Evolutionary conservation across 2,888 invertebrate genomes (phyloP).

Genomic region (Ypsolopha sequella): DNA sequence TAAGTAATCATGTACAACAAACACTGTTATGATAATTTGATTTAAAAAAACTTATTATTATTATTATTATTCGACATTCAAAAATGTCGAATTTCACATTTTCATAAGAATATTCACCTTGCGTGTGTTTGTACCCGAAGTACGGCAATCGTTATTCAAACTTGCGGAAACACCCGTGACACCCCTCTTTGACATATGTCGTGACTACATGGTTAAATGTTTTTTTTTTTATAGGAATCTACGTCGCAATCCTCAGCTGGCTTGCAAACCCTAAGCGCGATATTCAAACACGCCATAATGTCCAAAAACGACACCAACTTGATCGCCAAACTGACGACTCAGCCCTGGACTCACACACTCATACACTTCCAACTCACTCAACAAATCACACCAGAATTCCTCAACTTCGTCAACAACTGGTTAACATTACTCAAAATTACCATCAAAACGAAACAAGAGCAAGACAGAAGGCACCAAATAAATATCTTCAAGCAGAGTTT

Average conservation of each 20-base stretch:
- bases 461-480: constrained; percentile 22
- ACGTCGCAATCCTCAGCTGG: constrained; percentile 41
- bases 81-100: too few species aligned
- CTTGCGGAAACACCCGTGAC: too few species aligned
- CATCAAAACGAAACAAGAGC: constrained; percentile 22
- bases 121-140: too few species aligned
- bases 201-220: not conserved
- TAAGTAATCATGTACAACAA: too few species aligned
- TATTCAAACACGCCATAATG: constrained; percentile 50
- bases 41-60: too few species aligned
- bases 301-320: constrained; percentile 42
- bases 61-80: too few species aligned
- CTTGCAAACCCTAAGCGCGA: constrained; percentile 49
- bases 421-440: constrained; percentile 42
- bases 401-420: constrained; percentile 47
- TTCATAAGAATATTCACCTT: too few species aligned
- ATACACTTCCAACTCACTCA: constrained; percentile 55
- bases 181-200: not conserved
- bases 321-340: constrained; percentile 42
- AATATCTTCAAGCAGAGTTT: constrained; percentile 33
- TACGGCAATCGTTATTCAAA: too few species aligned
- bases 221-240: constrained; percentile 29
- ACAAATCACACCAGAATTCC: constrained; percentile 36
- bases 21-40: too few species aligned
- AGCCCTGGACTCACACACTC: constrained; percentile 53